Base-by-base conservation (phyloP, 2,113 vertebrate species). In the Halichoerus grypus region DNA sequence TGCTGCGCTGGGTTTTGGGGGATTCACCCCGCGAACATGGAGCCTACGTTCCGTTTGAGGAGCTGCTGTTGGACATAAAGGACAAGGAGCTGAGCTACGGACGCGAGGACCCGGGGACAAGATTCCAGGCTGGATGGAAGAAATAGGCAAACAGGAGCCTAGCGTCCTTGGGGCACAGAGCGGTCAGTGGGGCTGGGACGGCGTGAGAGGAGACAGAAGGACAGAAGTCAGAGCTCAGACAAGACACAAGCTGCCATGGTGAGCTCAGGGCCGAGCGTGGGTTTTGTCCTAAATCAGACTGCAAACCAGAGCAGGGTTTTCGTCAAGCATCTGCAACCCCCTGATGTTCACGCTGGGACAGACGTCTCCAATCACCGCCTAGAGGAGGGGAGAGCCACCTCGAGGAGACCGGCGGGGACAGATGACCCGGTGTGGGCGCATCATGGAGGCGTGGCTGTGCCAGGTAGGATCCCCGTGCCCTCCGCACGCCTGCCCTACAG, bases 191-290 rank as follows among this genome's bases (percentile, higher is more conserved):
- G 15, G 33, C 22, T 16, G 28, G 28, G 15, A 36, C 0, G 5
- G 13, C 1, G 1, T 1, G 5, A 36, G 31, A 19, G 22, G 16
- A 0, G 42, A 31, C 9, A 31, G 57, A 36, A 8, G 1, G 8
- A 51, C 0, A 7, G 74, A 69, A 9, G 21, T 33, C 19, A 11
- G 57, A 9, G 13, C 72, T 46, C 16, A 42, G 42, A 71, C 4
- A 16, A 36, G 51, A 28, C 15, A 19, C 12, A 6, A 7, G 39
- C 2, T 14, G 12, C 61, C 0, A 0, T 1, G 19, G 22, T 0
- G 33, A 51, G 18, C 12, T 36, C 49, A 2, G 46, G 46, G 15
- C 7, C 4, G 2, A 16, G 21, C 5, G 0, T 14, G 46, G 28
- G 19, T 3, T 36, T 21, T 39, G 71, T 12, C 22, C 22, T n/a